Conservation (phyloP, 2,797 vertebrate genomes). For the Rhabdophis nuchalis region DNA sequence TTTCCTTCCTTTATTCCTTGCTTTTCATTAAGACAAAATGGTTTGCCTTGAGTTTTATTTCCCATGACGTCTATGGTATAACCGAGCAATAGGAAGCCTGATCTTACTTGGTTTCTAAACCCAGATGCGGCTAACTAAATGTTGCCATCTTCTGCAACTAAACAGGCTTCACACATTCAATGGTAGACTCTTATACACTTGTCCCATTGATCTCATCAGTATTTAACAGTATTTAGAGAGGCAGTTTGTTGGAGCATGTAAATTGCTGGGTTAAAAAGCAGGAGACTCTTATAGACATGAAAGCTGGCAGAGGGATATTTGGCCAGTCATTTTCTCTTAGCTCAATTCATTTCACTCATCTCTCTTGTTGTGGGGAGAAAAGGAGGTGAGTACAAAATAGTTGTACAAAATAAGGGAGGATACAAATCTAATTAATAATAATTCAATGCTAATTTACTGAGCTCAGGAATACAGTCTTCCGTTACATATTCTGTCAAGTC, state of each 20-base stretch:
- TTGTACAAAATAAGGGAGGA: background rate
- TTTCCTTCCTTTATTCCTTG: background rate
- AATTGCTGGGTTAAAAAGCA: background rate
- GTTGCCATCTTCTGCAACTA: background rate
- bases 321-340: constrained; percentile 4
- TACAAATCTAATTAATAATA: background rate
- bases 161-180: background rate
- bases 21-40: background rate
- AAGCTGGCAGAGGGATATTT: background rate
- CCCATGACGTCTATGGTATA: background rate
- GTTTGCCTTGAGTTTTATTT: background rate
- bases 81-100: background rate
- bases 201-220: background rate
- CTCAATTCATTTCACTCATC: background rate
- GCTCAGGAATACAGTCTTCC: background rate
- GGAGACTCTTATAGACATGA: background rate
- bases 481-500: background rate
- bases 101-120: background rate
- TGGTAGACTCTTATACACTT: background rate
- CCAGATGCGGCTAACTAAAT: background rate
- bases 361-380: background rate
- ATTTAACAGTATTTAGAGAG: background rate
- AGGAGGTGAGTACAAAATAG: background rate
- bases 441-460: background rate
- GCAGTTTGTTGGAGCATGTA: background rate